Conservation (phyloP, 2,797 vertebrate genomes). For the Hoplostethus mediterraneus region DNA sequence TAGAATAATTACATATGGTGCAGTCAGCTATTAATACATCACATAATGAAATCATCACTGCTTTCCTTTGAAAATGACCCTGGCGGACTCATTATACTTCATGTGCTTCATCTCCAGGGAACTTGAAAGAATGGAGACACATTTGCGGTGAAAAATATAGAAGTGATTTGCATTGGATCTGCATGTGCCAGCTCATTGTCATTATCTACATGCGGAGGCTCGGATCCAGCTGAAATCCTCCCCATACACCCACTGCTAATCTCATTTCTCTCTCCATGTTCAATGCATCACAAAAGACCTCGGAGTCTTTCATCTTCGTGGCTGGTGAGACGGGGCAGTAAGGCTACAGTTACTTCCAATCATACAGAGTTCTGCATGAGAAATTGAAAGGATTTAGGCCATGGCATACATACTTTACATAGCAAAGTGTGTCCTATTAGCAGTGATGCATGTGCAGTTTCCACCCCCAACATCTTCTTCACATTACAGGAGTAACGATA, state of each 20-base stretch:
- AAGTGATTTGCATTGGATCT: conserved; percentile 3
- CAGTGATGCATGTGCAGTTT: background rate
- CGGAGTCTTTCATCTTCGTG: conserved; percentile 16
- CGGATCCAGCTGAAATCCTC: background rate
- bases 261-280: background rate
- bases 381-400: background rate
- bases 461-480: too few species aligned
- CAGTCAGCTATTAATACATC: conserved; percentile 3
- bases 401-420: background rate
- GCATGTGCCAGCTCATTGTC: background rate
- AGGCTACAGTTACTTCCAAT: background rate
- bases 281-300: background rate
- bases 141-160: background rate
- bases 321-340: background rate
- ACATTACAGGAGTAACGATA: background rate
- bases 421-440: background rate
- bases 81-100: conserved; percentile 1
- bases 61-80: conserved; percentile 5
- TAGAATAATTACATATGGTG: background rate
- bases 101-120: background rate
- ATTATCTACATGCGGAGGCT: background rate
- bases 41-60: background rate
- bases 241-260: background rate
- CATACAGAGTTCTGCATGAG: background rate
- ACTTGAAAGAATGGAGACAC: background rate